A percentile compares a stretch with the other conserved stretches of the same genome.
These are phyloP conservation scores for Threskiornis aethiopicus DNA, from an alignment of 2,797 vertebrate genomes.

Conservation along the genomic window DNA sequence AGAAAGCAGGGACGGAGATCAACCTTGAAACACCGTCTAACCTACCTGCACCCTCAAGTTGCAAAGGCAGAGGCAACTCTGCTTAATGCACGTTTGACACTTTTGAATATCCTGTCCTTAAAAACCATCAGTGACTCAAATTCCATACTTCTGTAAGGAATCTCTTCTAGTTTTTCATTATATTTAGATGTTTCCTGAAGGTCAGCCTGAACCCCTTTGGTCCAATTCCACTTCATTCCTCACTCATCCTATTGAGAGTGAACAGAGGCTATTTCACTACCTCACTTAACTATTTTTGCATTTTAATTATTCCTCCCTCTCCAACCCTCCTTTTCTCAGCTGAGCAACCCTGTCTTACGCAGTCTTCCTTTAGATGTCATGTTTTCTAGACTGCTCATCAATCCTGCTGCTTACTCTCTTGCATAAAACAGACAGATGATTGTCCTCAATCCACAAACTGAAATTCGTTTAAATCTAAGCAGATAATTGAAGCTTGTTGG, in stretches of 20 bases:
- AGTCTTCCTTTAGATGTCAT: neutral
- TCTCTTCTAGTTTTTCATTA: neutral
- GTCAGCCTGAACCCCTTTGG: neutral
- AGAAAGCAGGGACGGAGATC: neutral
- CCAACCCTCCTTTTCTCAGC: neutral
- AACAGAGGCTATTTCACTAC: neutral
- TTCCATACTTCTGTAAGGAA: neutral
- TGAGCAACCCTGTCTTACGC: neutral
- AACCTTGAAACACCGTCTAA: neutral
- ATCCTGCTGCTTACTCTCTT: neutral
- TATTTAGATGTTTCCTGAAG: neutral
- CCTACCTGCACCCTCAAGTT: neutral
- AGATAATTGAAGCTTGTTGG: slow-evolving; percentile 41
- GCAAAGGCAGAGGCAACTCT: neutral
- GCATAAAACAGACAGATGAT: neutral
- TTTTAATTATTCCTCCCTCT: neutral
- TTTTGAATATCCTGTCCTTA: neutral
- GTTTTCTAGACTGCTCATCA: neutral
- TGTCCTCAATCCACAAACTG: slow-evolving; percentile 24
- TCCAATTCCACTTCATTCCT: neutral
- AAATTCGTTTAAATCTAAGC: slow-evolving; percentile 1
- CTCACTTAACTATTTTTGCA: neutral
- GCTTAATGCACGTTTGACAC: neutral
- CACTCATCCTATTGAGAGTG: neutral
- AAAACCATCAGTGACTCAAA: neutral